Percentiles rank a stretch among this genome's conserved stretches.
These are phyloP conservation scores for Pogonocichla stellata DNA, from an alignment of 2,113 vertebrate genomes.

Conservation along the genomic window DNA sequence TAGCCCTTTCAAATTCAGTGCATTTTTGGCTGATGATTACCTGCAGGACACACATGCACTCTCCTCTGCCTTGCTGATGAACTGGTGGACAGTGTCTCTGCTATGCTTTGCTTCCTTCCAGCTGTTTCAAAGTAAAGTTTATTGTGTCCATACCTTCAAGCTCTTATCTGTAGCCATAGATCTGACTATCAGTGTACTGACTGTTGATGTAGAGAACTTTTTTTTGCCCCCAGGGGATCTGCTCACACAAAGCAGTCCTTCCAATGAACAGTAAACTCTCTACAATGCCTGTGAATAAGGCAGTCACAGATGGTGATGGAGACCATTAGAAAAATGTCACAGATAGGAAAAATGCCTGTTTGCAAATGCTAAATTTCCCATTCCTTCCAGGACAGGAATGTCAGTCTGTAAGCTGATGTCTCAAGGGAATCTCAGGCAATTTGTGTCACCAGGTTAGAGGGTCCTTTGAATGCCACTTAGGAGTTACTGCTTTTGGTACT, in stretches of 20 bases:
- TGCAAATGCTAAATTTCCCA: background rate
- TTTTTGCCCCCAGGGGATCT: background rate
- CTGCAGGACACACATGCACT: background rate
- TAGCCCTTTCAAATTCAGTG: background rate
- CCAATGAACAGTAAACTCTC: background rate
- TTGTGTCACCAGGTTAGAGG: background rate
- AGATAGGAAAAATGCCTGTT: background rate
- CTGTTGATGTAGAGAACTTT: background rate
- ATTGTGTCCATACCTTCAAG: background rate
- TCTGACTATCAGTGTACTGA: background rate
- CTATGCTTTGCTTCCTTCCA: background rate
- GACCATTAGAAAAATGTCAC: background rate
- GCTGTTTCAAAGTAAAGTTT: background rate
- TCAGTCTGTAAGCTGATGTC: background rate
- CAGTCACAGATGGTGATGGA: background rate
- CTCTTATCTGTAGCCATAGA: background rate
- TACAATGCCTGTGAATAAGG: background rate
- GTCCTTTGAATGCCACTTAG: background rate
- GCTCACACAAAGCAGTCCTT: background rate
- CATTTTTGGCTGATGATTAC: background rate
- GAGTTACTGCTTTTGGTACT: background rate
- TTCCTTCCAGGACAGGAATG: background rate
- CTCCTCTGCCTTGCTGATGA: background rate
- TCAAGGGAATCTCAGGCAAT: background rate
- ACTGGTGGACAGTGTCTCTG: background rate